phyloP scores from a whole-genome alignment of 2,113 vertebrate species.

The Dissostichus mawsoni region DNA sequence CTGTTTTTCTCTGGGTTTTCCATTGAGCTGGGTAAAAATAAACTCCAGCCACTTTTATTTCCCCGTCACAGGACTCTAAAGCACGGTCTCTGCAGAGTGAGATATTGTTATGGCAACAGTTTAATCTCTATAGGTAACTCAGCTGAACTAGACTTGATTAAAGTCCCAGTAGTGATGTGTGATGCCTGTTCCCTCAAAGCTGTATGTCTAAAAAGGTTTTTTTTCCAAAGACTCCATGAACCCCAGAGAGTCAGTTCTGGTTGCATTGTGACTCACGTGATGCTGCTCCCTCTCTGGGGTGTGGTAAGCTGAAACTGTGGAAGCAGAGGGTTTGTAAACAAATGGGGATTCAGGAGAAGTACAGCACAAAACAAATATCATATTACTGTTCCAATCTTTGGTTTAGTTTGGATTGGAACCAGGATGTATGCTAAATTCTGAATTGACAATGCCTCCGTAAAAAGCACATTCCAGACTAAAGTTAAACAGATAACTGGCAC shows the following conservation, averaged over 20 bases:
- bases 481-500: neutral
- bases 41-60: constrained; percentile 14
- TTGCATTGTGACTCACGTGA: neutral
- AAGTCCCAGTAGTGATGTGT: constrained; percentile 4
- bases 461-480: neutral
- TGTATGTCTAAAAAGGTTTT: constrained; percentile 4
- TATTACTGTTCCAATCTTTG: neutral
- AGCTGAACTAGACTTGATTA: neutral
- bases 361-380: neutral
- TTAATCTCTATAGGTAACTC: constrained; percentile 25
- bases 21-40: constrained; percentile 54
- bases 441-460: neutral
- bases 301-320: constrained; percentile 11
- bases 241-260: constrained; percentile 25
- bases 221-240: constrained; percentile 27
- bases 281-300: constrained; percentile 3
- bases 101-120: constrained; percentile 50
- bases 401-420: neutral
- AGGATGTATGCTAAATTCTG: neutral
- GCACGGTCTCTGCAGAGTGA: constrained; percentile 22
- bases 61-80: constrained; percentile 18
- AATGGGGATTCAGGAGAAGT: constrained; percentile 8
- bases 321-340: constrained; percentile 26
- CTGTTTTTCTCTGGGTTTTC: constrained; percentile 54
- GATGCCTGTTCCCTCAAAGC: neutral